A percentile compares a stretch with the other conserved stretches of the same genome.
phyloP scores from a whole-genome alignment of 2,113 vertebrate species.

The Castor canadensis region DNA sequence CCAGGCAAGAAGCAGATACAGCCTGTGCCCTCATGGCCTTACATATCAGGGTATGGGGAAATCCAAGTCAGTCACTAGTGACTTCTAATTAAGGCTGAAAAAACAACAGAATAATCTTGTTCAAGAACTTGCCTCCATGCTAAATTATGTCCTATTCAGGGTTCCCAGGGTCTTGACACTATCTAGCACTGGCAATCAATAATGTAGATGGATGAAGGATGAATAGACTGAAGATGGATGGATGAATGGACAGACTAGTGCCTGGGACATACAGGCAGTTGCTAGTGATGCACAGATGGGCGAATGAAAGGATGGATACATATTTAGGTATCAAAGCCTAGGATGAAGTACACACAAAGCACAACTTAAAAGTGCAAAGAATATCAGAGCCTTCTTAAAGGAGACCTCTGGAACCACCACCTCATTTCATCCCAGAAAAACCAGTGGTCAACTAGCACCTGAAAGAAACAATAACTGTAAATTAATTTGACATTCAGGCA shows the following conservation, averaged over 20 bases:
- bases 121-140: not conserved
- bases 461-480: not conserved
- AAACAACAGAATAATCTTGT: not conserved
- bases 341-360: not conserved
- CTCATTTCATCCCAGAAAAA: not conserved
- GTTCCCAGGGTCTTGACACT: not conserved
- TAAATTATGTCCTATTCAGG: not conserved
- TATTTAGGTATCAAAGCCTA: not conserved
- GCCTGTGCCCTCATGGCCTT: not conserved
- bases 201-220: not conserved
- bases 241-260: not conserved
- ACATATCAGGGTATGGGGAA: not conserved
- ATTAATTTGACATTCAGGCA: too few species aligned
- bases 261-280: too few species aligned
- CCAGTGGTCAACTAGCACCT: not conserved
- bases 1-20: slow-evolving; percentile 4
- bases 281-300: not conserved
- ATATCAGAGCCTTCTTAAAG: not conserved
- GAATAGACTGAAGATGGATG: not conserved
- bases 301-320: not conserved
- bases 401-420: not conserved
- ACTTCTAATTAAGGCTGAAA: not conserved
- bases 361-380: not conserved
- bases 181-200: not conserved
- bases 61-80: not conserved